Percentiles rank a stretch among this genome's conserved stretches.
Evolutionary conservation across 2,797 vertebrate species (phyloP).

Genomic region (Falco concolor): DNA sequence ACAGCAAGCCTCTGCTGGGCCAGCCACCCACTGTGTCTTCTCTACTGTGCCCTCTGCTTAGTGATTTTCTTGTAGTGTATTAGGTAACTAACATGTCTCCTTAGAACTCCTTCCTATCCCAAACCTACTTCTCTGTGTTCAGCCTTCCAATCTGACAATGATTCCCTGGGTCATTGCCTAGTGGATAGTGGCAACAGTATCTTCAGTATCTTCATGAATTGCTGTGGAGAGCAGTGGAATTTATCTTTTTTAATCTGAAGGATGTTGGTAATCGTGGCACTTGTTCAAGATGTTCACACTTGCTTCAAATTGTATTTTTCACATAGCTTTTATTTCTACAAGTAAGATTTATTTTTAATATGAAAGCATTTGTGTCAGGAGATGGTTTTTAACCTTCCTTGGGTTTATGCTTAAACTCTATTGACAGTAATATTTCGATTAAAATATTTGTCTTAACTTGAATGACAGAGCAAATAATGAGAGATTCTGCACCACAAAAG

Average conservation of each 20-base stretch:
- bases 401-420: not conserved
- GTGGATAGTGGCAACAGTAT: not conserved
- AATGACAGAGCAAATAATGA: not conserved
- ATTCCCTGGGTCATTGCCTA: not conserved
- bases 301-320: not conserved
- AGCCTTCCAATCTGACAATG: not conserved
- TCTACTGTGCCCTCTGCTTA: not conserved
- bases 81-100: not conserved
- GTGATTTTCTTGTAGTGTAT: not conserved
- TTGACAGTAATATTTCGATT: not conserved
- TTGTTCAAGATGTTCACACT: not conserved
- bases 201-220: not conserved
- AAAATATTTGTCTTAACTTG: constrained; percentile 21
- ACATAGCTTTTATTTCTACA: not conserved
- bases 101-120: not conserved
- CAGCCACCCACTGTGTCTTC: not conserved
- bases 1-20: not conserved
- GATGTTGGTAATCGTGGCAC: not conserved
- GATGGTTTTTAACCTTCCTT: not conserved
- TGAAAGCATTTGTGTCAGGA: not conserved
- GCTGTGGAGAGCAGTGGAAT: not conserved
- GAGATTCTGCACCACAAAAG: not conserved
- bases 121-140: not conserved
- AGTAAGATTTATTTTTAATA: not conserved
- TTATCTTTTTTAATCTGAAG: not conserved